phyloP scores from a whole-genome alignment of 2,888 invertebrate genomes.

The Melieria omissa region DNA sequence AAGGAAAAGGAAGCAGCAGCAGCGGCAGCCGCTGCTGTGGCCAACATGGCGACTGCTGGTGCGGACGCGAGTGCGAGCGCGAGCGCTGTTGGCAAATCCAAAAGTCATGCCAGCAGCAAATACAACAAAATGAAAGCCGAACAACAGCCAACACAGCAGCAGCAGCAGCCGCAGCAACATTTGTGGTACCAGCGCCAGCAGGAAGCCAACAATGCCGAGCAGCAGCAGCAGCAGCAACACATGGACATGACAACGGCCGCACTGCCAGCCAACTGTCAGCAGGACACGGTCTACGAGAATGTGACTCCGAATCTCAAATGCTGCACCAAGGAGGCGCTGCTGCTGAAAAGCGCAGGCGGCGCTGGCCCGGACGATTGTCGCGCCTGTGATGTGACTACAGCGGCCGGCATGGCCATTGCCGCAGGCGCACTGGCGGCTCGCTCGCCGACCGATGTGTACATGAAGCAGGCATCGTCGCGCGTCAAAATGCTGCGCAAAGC shows the following conservation, averaged over 20 bases:
- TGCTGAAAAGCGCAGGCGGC: slow-evolving; percentile 28
- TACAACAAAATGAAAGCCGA: slow-evolving; percentile 55
- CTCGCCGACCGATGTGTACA: slow-evolving; percentile 55
- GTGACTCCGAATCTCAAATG: slow-evolving; percentile 63
- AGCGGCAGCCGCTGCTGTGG: slow-evolving; percentile 33
- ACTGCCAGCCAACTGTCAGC: slow-evolving; percentile 14
- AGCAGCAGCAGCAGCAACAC: slow-evolving; percentile 31
- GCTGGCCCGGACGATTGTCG: slow-evolving; percentile 38
- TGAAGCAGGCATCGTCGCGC: slow-evolving; percentile 65
- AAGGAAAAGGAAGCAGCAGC: slow-evolving; percentile 48
- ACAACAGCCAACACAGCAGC: slow-evolving; percentile 41
- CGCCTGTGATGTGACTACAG: slow-evolving; percentile 44
- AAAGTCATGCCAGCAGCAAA: slow-evolving; percentile 50
- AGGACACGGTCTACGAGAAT: slow-evolving; percentile 62
- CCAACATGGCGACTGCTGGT: slow-evolving; percentile 38
- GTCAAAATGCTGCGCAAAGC: slow-evolving; percentile 66
- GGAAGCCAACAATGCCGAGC: slow-evolving; percentile 44
- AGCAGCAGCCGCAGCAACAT: slow-evolving; percentile 11
- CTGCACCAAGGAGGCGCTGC: slow-evolving; percentile 43
- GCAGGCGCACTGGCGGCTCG: slow-evolving; percentile 8
- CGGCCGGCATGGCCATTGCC: slow-evolving; percentile 17
- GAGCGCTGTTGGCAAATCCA: slow-evolving; percentile 33
- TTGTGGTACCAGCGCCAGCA: slow-evolving; percentile 14
- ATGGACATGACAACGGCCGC: slow-evolving; percentile 11
- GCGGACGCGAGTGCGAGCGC: slow-evolving; percentile 32